Evolutionary conservation across 1,140 invertebrate genomes (phyloP), one percentile per base, ranked within the genome.

Genomic region (Ooceraea biroi): DNA sequence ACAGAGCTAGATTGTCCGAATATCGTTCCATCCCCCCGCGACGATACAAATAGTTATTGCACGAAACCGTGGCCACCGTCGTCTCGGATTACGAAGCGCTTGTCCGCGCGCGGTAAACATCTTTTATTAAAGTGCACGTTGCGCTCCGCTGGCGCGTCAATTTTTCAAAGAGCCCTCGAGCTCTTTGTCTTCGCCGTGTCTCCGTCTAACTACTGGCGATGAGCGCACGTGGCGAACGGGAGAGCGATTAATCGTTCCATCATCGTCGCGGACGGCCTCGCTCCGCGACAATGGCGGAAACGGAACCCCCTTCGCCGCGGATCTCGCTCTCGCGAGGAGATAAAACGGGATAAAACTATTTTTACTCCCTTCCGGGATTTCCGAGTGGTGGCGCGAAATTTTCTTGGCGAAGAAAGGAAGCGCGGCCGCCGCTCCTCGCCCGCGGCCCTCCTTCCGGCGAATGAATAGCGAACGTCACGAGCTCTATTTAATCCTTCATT

Each of bases 111-210:
- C 66, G 71, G 86, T 90, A 90, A 92, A 92, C 89, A 91, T 91
- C 85, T 90, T 88, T 91, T 91, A 91, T 91, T 90, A 90, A 80
- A 91, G 89, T 84, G 88, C 86, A 84, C 77, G 73, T 86, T 89
- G 69, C 88, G 83, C 89, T 90, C 73, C 85, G 68, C 46, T 88
- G 89, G 68, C 82, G 89, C 89, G 87, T 90, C 86, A 86, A 91
- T 90, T 91, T 90, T 89, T 91, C 90, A 91, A 87, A 89, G 82
- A 84, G 76, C 88, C 78, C 83, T 72, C 58, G 65, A 86, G 86
- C 88, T 86, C 85, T 89, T 92, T 90, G 89, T 90, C 88, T 91
- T 91, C 86, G 10, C 60, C 65, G 82, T 60, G 82, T 88, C 86
- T 89, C 85, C 84, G 85, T 83, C 85, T 86, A 86, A 82, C 84